A percentile compares a stretch with the other conserved stretches of the same genome.
Evolutionary conservation across 2,888 invertebrate genomes (phyloP).

Genomic region (Mechanitis mazaeus): DNA sequence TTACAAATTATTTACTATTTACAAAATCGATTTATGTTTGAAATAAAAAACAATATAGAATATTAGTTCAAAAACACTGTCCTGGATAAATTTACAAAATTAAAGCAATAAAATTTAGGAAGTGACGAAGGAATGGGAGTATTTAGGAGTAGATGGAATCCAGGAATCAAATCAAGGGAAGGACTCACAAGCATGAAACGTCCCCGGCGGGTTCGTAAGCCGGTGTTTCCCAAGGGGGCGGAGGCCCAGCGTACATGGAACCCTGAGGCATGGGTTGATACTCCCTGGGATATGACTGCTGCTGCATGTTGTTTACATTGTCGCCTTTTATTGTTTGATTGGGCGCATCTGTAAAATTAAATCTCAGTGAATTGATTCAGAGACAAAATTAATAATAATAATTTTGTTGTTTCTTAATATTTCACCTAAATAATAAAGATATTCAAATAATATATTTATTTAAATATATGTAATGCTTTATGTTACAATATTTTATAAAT

Average conservation of each 20-base stretch:
- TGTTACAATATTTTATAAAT: too few relatives aligned
- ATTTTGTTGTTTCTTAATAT: too few relatives aligned
- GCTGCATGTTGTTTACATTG: slow-evolving; percentile 75
- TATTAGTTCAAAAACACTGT: background rate
- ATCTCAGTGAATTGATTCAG: slow-evolving; percentile 30
- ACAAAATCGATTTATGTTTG: background rate
- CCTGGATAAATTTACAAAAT: background rate
- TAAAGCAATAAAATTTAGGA: slow-evolving; percentile 14
- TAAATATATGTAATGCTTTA: too few relatives aligned
- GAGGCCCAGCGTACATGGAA: slow-evolving; percentile 56
- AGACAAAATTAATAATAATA: slow-evolving; percentile 7
- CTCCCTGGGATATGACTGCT: slow-evolving; percentile 62
- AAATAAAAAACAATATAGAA: background rate
- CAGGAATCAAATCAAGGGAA: slow-evolving; percentile 55
- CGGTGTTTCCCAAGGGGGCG: slow-evolving; percentile 61
- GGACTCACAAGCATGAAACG: slow-evolving; percentile 75
- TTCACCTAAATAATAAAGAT: too few relatives aligned
- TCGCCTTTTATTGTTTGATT: slow-evolving; percentile 66
- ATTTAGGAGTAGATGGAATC: slow-evolving; percentile 37
- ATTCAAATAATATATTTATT: too few relatives aligned
- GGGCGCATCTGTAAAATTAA: slow-evolving; percentile 66
- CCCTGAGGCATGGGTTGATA: slow-evolving; percentile 56
- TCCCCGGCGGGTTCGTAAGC: slow-evolving; percentile 71
- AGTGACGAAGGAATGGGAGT: slow-evolving; percentile 20
- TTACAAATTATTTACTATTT: background rate